A percentile compares a stretch with the other conserved stretches of the same genome.
phyloP scores from a whole-genome alignment of 1,140 invertebrate species.

The Andrena cerasifolii region DNA sequence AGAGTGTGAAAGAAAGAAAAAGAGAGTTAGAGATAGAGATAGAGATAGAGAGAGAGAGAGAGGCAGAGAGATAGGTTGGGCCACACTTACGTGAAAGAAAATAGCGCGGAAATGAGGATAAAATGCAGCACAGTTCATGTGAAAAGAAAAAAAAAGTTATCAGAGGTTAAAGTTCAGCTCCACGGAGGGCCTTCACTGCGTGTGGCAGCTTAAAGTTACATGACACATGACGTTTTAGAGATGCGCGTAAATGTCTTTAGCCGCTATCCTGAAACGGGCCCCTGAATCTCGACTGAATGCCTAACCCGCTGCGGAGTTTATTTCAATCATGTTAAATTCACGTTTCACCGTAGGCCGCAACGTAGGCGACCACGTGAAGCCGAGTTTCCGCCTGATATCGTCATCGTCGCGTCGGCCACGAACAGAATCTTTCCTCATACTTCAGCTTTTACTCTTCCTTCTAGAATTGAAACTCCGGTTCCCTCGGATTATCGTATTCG shows the following conservation, averaged over 20 bases:
- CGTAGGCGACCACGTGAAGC: too few relatives aligned
- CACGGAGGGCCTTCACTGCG: constrained; percentile 45
- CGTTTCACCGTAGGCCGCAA: too few relatives aligned
- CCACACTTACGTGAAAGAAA: constrained; percentile 81
- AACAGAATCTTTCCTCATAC: too few relatives aligned
- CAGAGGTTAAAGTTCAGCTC: constrained; percentile 76
- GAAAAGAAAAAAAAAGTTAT: constrained; percentile 78
- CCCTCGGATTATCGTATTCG: too few relatives aligned
- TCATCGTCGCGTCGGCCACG: too few relatives aligned
- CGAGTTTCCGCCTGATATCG: too few relatives aligned
- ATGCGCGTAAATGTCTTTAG: not conserved
- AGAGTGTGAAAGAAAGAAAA: constrained; percentile 60
- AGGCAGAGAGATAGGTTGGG: constrained; percentile 72
- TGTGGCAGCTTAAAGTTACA: constrained; percentile 63
- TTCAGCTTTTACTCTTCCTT: too few relatives aligned
- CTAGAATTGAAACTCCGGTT: too few relatives aligned
- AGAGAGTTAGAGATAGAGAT: constrained; percentile 55
- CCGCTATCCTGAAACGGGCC: not conserved
- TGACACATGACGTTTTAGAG: constrained; percentile 38
- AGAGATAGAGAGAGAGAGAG: constrained; percentile 54
- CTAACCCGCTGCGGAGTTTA: not conserved
- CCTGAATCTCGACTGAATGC: too few relatives aligned
- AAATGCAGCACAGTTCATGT: constrained; percentile 80
- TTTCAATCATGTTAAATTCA: too few relatives aligned
- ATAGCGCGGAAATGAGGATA: constrained; percentile 82